These are phyloP conservation scores for Therioaphis trifolii DNA, from an alignment of 2,888 invertebrate species.

Conservation along the genomic window DNA sequence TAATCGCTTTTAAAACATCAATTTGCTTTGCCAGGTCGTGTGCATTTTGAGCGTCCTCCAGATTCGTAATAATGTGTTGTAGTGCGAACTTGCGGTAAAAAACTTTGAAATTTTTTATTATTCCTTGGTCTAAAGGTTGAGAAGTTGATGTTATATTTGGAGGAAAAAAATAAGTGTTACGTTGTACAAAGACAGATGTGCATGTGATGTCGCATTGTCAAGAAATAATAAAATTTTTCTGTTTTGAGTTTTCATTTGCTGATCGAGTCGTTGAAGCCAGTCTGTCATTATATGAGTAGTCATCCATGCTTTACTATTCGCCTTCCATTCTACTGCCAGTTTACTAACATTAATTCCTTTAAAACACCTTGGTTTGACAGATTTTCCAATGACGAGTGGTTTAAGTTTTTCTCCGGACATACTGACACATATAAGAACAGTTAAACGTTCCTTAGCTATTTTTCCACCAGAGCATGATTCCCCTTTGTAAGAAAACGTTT, in stretches of 20 bases:
- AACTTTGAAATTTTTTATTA: no score
- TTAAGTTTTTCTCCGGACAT: constrained; percentile 28
- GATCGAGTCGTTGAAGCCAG: constrained; percentile 65
- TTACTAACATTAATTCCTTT: constrained; percentile 63
- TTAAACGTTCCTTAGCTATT: constrained; percentile 38
- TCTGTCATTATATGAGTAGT: constrained; percentile 66
- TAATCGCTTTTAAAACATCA: no score
- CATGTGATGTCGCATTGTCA: no score
- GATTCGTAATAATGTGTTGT: no score
- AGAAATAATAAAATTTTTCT: neutral
- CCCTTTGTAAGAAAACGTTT: constrained; percentile 31
- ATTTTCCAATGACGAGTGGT: constrained; percentile 44
- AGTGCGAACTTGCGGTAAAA: no score
- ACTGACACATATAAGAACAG: constrained; percentile 28
- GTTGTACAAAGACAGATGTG: no score
- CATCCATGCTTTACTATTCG: constrained; percentile 68
- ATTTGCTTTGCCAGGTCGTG: no score
- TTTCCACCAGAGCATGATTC: constrained; percentile 27
- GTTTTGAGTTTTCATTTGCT: neutral
- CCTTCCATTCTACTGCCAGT: constrained; percentile 66
- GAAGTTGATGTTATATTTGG: neutral
- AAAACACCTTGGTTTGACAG: constrained; percentile 67
- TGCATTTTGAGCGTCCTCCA: no score
- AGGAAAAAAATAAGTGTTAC: neutral
- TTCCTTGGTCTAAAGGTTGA: neutral